Base-by-base conservation (phyloP, 2,797 vertebrate genomes). In the Allobates femoralis region DNA sequence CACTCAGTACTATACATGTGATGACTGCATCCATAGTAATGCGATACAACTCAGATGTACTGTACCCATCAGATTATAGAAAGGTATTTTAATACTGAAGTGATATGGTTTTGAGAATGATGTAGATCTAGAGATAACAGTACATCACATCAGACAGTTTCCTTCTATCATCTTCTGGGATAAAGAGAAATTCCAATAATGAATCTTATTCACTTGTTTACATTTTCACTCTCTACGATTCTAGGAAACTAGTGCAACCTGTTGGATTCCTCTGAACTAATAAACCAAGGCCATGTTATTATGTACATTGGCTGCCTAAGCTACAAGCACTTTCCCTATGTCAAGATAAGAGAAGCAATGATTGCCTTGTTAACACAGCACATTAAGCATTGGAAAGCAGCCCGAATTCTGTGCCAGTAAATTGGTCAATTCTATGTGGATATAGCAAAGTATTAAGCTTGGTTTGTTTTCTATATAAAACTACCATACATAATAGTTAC, bases 131-230 rank as follows among this genome's bases (percentile, higher is more conserved):
- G 18, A 78, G 67, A 66, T 78, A 30, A 37, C 11, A 78, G 60
- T 34, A 14, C 53, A 67, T 34, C 58, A 19, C 56, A 89, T 90
- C 91, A 92, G 91, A 93, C 90, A 46, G 80, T 89, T 92, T 89
- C 90, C 92, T 89, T 87, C 88, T 53, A 88, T 80, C 93, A 94
- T 92, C 91, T 93, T 88, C 90, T 89, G 15, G 16, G 89, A 90
- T 85, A 66, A 88, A 76, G 11, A 87, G 90, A 91, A 92, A 94
- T 95, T 92, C 94, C 91, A 96, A 93, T 96, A 96, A 96, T 91
- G 93, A 90, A 91, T 94, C 89, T 78, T 88, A 71, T 87, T 92
- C 92, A 90, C 91, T 89, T 93, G 91, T 91, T 93, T 91, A 90
- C 80, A 89, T 92, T 92, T 92, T 92, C 91, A 90, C 90, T 91